Evolutionary conservation across 2,888 invertebrate genomes (phyloP), one percentile per base, ranked within the genome.

Genomic region (Andrena marginata): DNA sequence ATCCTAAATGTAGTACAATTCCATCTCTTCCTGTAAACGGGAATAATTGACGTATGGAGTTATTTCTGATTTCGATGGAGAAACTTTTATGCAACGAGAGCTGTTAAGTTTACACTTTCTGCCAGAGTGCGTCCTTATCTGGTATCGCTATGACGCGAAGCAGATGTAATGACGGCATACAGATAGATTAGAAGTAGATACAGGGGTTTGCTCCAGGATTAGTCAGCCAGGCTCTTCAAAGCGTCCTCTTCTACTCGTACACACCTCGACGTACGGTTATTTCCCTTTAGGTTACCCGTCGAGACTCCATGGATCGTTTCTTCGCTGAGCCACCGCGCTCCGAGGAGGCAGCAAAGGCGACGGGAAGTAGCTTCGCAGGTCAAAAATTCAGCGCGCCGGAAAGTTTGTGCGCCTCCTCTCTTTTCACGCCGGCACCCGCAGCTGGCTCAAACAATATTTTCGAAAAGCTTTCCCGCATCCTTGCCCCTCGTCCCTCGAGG

Each of bases 381-480:
- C 59, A 67, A 80, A 71, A 85, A 80, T 74, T 75, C 42, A 48
- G 56, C 54, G 59, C 26, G 72, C 63, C 80, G 67, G 62, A 78
- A 49, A 73, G 73, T 77, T 77, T 77, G 35, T 77, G 35, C 35
- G 26, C 35, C 49, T 54, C 8, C 35, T 10, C 35, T 10, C 16
- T 60, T 51, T 51, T 42, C 20, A 35, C 56, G 10, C 31, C 20
- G 26, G 31, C 49, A 60, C 23, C 56, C 20, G 8, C 54, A 54
- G 65, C 10, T 42, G 64, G 62, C n/a, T 48, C 72, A 4, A 23
- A 62, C 60, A 73, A 80, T 84, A 74, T 82, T 87, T 85, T 74
- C 74, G 48, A 72, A 74, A 63, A 77, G 74, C 68, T 54, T 62
- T 59, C 59, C 31, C 54, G 48, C 68, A 23, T 56, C 59, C 59